These are phyloP conservation scores for Anguilla pacifica DNA, from an alignment of 2,797 vertebrate species.

Conservation along the genomic window DNA sequence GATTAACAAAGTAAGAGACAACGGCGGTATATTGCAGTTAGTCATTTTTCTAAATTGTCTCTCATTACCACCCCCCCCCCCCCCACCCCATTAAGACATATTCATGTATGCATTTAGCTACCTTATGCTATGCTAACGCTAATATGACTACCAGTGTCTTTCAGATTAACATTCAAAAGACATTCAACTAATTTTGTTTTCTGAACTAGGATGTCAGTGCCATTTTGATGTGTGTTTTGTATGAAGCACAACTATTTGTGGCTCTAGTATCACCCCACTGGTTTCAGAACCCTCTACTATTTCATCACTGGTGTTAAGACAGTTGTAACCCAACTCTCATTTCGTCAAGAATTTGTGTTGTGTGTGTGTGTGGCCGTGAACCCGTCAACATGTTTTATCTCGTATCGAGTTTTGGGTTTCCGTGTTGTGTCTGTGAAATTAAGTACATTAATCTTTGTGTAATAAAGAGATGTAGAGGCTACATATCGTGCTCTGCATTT, in stretches of 20 bases:
- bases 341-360: conserved; percentile 53
- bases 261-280: not conserved
- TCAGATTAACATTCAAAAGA: not conserved
- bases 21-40: not conserved
- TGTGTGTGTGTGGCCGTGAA: conserved; percentile 54
- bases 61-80: no score
- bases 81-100: not conserved
- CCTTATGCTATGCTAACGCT: not conserved
- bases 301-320: not conserved
- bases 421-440: conserved; percentile 50
- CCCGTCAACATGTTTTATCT: conserved; percentile 58
- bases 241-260: not conserved
- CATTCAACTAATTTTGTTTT: not conserved
- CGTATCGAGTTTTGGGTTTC: conserved; percentile 49
- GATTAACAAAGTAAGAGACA: not conserved
- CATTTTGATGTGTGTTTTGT: not conserved
- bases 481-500: not conserved
- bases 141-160: not conserved
- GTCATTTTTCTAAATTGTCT: not conserved
- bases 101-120: not conserved
- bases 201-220: not conserved
- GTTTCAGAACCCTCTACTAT: not conserved
- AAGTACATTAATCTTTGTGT: conserved; percentile 54
- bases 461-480: conserved; percentile 1
- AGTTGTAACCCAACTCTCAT: conserved; percentile 50